Conservation (phyloP, 2,888 invertebrate species). For the Dicyrtoma fusca region DNA sequence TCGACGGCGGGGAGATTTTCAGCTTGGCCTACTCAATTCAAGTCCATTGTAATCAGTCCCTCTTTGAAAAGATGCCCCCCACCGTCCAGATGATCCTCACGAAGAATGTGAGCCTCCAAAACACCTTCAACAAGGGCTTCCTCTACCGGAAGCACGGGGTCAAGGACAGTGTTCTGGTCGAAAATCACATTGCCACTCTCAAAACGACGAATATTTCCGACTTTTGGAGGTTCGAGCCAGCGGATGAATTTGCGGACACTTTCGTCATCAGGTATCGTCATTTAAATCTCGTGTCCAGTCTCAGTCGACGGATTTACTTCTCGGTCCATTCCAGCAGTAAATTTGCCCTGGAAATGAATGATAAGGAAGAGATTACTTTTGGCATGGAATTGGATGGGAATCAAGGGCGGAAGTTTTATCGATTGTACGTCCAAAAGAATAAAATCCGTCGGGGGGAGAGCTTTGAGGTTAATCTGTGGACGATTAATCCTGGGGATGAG, state of each 20-base stretch:
- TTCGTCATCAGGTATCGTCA: conserved; percentile 18
- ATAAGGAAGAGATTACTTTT: conserved; percentile 11
- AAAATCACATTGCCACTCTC: conserved; percentile 29
- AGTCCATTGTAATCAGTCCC: background rate
- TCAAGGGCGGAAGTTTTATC: conserved; percentile 20
- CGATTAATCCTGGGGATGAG: conserved; percentile 27
- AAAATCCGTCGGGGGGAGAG: conserved; percentile 11
- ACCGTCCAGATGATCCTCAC: conserved; percentile 22
- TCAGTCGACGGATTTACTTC: conserved; percentile 25
- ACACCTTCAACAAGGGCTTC: conserved; percentile 28
- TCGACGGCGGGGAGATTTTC: conserved; percentile 29
- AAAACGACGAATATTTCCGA: conserved; percentile 12
- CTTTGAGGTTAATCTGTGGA: conserved; percentile 28
- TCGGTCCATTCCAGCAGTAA: background rate
- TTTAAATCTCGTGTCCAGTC: conserved; percentile 6
- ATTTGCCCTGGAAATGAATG: conserved; percentile 17
- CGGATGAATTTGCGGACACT: conserved; percentile 15
- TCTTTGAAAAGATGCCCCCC: conserved; percentile 25
- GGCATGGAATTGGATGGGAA: conserved; percentile 16
- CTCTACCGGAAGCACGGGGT: conserved; percentile 7
- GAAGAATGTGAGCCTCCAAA: conserved; percentile 18
- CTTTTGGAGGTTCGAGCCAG: conserved; percentile 19
- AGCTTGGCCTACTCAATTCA: conserved; percentile 21
- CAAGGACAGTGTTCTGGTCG: conserved; percentile 14
- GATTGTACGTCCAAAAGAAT: conserved; percentile 24